Percentiles rank a stretch among this genome's conserved stretches.
These are phyloP conservation scores for Scaptomyza tumidula DNA, from an alignment of 2,888 invertebrate species.

Conservation along the genomic window DNA sequence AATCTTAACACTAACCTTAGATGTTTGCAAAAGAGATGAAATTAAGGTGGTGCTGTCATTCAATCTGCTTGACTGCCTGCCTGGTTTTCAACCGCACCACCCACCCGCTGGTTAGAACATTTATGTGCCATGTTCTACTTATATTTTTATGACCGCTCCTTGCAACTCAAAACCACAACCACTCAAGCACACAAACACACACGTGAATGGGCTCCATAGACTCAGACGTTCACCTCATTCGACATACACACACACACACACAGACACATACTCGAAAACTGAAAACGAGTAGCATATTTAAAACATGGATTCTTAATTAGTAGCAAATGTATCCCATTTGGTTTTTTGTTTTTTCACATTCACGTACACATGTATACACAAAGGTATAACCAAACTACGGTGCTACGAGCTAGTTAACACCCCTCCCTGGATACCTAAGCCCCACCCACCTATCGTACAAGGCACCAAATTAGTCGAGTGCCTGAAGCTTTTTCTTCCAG, in stretches of 20 bases:
- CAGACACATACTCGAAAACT: conserved; percentile 28
- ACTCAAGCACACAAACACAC: conserved; percentile 23
- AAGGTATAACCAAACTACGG: conserved; percentile 46
- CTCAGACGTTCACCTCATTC: conserved; percentile 37
- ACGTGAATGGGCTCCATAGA: conserved; percentile 21
- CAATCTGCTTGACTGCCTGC: conserved; percentile 43
- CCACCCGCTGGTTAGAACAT: conserved; percentile 61
- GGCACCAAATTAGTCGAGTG: conserved; percentile 57
- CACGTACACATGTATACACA: conserved; percentile 63
- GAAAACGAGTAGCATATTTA: conserved; percentile 69
- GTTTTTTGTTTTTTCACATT: conserved; percentile 56
- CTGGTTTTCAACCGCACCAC: conserved; percentile 6
- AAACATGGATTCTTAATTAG: conserved; percentile 83
- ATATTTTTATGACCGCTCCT: conserved; percentile 74
- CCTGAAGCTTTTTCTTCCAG: conserved; percentile 23
- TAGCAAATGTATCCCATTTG: conserved; percentile 77
- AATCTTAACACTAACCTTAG: no score
- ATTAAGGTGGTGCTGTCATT: conserved; percentile 62
- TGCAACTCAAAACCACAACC: conserved; percentile 67
- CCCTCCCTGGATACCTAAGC: conserved; percentile 36
- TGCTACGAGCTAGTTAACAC: conserved; percentile 64
- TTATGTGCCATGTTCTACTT: conserved; percentile 79
- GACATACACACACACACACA: conserved; percentile 17
- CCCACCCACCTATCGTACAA: conserved; percentile 16
- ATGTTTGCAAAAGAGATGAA: conserved; percentile 29